These are phyloP conservation scores for Hydrolagus affinis DNA, from an alignment of 2,113 vertebrate genomes.

Conservation along the genomic window DNA sequence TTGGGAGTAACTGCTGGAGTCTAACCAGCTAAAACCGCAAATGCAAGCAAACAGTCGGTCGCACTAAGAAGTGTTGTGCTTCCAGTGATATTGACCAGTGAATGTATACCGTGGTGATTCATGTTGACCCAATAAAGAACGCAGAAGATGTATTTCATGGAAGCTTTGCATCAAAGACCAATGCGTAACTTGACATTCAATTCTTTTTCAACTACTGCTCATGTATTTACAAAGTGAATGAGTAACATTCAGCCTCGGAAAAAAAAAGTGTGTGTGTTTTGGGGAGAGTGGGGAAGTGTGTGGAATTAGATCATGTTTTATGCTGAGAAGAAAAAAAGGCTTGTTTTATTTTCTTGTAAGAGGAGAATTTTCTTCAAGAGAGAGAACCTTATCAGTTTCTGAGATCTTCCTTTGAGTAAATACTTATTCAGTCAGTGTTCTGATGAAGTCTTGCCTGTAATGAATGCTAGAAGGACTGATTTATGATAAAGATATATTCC, in stretches of 20 bases:
- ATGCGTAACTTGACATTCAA: background rate
- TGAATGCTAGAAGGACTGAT: background rate
- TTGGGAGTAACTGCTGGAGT: too few relatives aligned
- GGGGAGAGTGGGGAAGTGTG: too few relatives aligned
- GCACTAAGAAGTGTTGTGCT: background rate
- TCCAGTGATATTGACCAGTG: background rate
- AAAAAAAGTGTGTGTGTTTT: background rate
- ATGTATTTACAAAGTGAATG: conserved; percentile 3
- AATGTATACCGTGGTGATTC: background rate
- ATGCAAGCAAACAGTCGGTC: background rate
- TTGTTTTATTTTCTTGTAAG: background rate
- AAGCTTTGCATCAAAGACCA: background rate
- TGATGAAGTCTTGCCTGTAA: background rate
- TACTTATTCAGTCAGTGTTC: background rate
- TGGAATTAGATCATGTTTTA: too few relatives aligned
- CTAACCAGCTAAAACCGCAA: background rate
- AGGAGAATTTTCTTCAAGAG: background rate
- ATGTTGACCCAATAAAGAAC: background rate
- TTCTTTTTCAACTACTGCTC: conserved; percentile 1
- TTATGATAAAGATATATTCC: too few relatives aligned
- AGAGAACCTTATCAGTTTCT: background rate
- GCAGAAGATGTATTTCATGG: background rate
- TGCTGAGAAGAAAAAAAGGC: background rate
- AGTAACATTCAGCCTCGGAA: background rate
- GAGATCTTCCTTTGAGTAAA: background rate